Evolutionary conservation across 1,140 invertebrate genomes (phyloP).

Genomic region (Dinoponera quadriceps): DNA sequence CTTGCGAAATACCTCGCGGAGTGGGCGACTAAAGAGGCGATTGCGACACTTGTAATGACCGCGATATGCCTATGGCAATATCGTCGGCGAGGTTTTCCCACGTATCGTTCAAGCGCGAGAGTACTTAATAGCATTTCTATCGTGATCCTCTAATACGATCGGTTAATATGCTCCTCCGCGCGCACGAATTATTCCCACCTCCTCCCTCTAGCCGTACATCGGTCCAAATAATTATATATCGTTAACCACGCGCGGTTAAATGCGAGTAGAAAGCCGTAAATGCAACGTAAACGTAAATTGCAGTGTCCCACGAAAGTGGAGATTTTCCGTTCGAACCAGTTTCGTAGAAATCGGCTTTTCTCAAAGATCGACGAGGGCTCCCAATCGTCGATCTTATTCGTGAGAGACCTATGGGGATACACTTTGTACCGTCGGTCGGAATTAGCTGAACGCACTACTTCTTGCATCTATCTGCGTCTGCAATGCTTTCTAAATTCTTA

Average conservation of each 20-base stretch:
- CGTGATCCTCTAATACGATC: not conserved
- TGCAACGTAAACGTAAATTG: not conserved
- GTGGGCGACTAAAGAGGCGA: constrained; percentile 65
- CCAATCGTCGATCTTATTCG: not conserved
- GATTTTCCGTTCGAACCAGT: not conserved
- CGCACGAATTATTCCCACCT: not conserved
- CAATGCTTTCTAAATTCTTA: constrained; percentile 60
- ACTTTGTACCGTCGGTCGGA: not conserved
- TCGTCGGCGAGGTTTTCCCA: constrained; percentile 58
- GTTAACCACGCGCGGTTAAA: not conserved
- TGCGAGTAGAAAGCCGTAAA: constrained; percentile 9
- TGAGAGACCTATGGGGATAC: not conserved
- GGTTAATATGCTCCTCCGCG: not conserved
- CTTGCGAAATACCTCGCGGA: constrained; percentile 59
- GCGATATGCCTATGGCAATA: constrained; percentile 7
- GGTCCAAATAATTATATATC: constrained; percentile 18
- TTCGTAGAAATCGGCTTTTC: constrained; percentile 6
- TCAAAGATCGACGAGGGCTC: not conserved
- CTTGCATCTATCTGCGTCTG: constrained; percentile 27
- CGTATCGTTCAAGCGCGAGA: constrained; percentile 27
- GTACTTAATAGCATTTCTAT: constrained; percentile 30
- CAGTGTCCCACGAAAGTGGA: not conserved
- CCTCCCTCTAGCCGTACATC: not conserved
- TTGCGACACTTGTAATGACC: constrained; percentile 66
- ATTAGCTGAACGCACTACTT: constrained; percentile 54